These are phyloP conservation scores for Callithrix jacchus DNA, from an alignment of 2,113 vertebrate species.

Conservation along the genomic window DNA sequence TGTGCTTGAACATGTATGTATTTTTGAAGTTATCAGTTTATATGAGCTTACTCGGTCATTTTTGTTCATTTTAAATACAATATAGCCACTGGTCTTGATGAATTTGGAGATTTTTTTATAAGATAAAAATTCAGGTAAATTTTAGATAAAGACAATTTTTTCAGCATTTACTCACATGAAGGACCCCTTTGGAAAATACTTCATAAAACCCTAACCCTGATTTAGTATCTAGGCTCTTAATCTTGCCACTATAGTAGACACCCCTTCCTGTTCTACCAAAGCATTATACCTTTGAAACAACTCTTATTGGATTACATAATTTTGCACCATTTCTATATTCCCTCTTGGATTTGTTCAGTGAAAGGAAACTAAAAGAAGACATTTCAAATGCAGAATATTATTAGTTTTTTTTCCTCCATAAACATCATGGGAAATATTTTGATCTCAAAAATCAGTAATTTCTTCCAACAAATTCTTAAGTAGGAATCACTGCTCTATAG, in stretches of 20 bases:
- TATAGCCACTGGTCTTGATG: neutral
- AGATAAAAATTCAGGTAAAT: neutral
- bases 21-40: neutral
- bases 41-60: neutral
- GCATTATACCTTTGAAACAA: neutral
- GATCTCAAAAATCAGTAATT: constrained; percentile 20
- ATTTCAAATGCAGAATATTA: neutral
- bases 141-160: neutral
- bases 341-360: neutral
- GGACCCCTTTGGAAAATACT: neutral
- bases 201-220: neutral
- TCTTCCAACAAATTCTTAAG: constrained; percentile 3
- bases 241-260: neutral
- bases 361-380: constrained; percentile 20
- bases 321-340: neutral
- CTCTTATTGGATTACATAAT: neutral
- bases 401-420: neutral
- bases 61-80: neutral
- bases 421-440: neutral
- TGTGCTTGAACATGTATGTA: neutral
- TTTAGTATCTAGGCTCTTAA: neutral
- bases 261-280: neutral
- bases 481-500: neutral
- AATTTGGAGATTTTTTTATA: neutral
- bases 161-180: neutral